Evolutionary conservation across 1,140 invertebrate genomes (phyloP).

Genomic region (Trichoplusia ni): DNA sequence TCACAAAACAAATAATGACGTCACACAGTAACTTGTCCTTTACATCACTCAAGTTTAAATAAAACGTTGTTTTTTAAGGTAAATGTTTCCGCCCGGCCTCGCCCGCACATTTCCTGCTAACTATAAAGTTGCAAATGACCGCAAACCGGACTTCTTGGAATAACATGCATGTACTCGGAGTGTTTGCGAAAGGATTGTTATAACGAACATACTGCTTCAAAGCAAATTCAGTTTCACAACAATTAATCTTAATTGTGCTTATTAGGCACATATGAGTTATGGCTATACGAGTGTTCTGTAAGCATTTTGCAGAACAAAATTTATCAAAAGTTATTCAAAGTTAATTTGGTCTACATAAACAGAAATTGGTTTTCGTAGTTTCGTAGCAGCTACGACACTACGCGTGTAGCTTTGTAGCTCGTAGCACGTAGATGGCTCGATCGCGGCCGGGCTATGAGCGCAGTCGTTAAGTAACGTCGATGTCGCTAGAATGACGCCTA

Average conservation of each 20-base stretch:
- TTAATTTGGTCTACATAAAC: neutral
- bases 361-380: neutral
- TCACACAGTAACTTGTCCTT: no score
- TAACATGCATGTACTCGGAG: neutral
- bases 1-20: no score
- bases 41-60: no score
- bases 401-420: neutral
- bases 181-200: neutral
- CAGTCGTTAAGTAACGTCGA: neutral
- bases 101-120: neutral
- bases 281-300: no score
- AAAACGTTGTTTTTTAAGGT: no score
- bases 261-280: no score
- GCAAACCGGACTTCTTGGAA: neutral
- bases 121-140: neutral
- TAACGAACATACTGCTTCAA: no score
- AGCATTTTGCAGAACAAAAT: no score
- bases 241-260: no score
- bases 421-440: slow-evolving; percentile 18
- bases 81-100: no score
- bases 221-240: no score
- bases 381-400: slow-evolving; percentile 17
- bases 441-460: neutral
- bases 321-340: no score
- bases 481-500: neutral